A percentile compares a stretch with the other conserved stretches of the same genome.
Conservation (phyloP, 2,797 vertebrate genomes). For the Esox lucius region DNA sequence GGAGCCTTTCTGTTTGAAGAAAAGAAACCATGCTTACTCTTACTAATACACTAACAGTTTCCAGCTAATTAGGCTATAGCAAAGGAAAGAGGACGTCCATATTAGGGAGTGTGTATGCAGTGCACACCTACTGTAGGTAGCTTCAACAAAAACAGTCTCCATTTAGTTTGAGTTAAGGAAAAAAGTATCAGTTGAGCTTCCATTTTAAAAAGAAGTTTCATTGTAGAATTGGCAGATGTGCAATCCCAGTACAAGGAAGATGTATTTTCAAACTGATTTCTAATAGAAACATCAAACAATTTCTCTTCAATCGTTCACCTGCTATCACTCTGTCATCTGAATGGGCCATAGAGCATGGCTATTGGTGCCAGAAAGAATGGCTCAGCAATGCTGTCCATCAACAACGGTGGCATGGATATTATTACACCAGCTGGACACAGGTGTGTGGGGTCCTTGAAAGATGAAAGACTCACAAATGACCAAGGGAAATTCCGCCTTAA, state of each 20-base stretch:
- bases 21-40: not conserved
- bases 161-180: not conserved
- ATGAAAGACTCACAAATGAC: not conserved
- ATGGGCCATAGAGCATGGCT: not conserved
- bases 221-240: not conserved
- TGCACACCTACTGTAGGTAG: not conserved
- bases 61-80: not conserved
- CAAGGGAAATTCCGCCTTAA: not conserved
- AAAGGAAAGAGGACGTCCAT: not conserved
- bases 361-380: not conserved
- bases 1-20: not conserved
- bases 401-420: not conserved
- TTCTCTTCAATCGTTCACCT: not conserved
- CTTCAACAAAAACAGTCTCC: not conserved
- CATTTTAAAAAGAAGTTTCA: not conserved
- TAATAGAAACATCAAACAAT: not conserved
- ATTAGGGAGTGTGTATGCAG: not conserved
- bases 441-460: not conserved
- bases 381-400: not conserved
- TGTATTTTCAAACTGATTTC: not conserved
- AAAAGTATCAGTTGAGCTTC: not conserved
- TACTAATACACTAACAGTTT: not conserved
- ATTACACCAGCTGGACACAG: not conserved
- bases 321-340: not conserved
- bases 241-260: not conserved